Percentiles rank a stretch among this genome's conserved stretches.
These are phyloP conservation scores for Grapholita molesta DNA, from an alignment of 1,140 invertebrate species.

Conservation along the genomic window DNA sequence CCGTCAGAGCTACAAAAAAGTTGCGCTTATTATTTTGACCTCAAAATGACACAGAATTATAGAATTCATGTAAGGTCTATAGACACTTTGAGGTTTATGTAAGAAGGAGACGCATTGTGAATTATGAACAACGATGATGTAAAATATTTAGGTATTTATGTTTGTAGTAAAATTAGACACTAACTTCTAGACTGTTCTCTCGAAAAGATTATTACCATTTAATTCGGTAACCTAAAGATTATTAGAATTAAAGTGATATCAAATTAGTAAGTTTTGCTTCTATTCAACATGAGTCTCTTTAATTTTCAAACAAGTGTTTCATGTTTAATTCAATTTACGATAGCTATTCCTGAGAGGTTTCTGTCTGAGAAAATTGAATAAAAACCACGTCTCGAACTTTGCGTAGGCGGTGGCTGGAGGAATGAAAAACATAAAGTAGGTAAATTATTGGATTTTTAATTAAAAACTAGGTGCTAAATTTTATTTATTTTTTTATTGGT, in stretches of 20 bases:
- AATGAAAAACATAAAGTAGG: background rate
- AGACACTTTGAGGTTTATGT: no score
- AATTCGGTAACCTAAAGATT: background rate
- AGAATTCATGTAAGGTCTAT: no score
- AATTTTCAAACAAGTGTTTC: constrained; percentile 4
- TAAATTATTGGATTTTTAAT: constrained; percentile 3
- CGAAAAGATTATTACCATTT: background rate
- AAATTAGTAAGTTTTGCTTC: background rate
- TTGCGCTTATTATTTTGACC: no score
- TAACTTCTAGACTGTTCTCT: background rate
- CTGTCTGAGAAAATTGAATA: constrained; percentile 8
- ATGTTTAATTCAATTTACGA: background rate
- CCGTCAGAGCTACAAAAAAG: no score
- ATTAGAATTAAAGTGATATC: background rate
- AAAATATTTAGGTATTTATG: no score
- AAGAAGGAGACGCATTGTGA: no score
- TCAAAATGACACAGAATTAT: no score
- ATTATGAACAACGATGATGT: no score
- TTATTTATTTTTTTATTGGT: background rate
- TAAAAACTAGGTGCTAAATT: background rate
- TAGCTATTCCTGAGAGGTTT: constrained; percentile 6
- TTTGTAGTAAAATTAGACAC: background rate
- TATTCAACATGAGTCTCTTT: background rate
- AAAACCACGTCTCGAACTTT: background rate
- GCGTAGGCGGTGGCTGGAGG: background rate